Conservation (phyloP, 2,888 invertebrate species). For the Coleophora flavipennella region DNA sequence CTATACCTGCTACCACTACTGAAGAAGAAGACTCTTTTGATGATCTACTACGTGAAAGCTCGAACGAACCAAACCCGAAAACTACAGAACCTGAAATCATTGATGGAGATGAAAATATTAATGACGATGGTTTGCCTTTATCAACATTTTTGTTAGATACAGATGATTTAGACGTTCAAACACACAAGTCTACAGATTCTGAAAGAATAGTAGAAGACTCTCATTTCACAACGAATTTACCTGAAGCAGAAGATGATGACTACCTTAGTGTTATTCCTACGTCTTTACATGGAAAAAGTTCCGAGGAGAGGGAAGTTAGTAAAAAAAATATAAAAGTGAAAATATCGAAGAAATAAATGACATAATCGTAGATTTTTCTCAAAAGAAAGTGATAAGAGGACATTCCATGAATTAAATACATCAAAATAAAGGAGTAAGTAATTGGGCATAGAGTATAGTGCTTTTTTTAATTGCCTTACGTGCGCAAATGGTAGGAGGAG, state of each 20-base stretch:
- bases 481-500: too few relatives aligned
- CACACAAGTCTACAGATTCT: slow-evolving; percentile 6
- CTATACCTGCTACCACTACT: too few relatives aligned
- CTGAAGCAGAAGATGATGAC: slow-evolving; percentile 20
- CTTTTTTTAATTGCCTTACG: background rate
- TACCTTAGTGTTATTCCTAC: slow-evolving; percentile 57
- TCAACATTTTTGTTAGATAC: slow-evolving; percentile 56
- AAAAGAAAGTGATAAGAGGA: slow-evolving; percentile 63
- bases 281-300: slow-evolving; percentile 20
- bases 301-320: slow-evolving; percentile 32
- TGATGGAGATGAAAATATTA: slow-evolving; percentile 1
- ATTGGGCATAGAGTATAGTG: slow-evolving; percentile 51
- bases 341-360: slow-evolving; percentile 49
- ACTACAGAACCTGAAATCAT: too few relatives aligned
- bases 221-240: slow-evolving; percentile 4
- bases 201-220: slow-evolving; percentile 19
- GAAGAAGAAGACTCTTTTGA: too few relatives aligned
- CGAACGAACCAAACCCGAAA: too few relatives aligned
- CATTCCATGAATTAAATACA: slow-evolving; percentile 51
- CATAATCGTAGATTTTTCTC: slow-evolving; percentile 49
- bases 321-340: slow-evolving; percentile 40
- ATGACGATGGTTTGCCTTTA: slow-evolving; percentile 25
- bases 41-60: too few relatives aligned
- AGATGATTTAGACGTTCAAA: slow-evolving; percentile 42
- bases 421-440: slow-evolving; percentile 46